A percentile compares a stretch with the other conserved stretches of the same genome.
Conservation (phyloP, 2,797 vertebrate genomes). For the Presbytis comata region DNA sequence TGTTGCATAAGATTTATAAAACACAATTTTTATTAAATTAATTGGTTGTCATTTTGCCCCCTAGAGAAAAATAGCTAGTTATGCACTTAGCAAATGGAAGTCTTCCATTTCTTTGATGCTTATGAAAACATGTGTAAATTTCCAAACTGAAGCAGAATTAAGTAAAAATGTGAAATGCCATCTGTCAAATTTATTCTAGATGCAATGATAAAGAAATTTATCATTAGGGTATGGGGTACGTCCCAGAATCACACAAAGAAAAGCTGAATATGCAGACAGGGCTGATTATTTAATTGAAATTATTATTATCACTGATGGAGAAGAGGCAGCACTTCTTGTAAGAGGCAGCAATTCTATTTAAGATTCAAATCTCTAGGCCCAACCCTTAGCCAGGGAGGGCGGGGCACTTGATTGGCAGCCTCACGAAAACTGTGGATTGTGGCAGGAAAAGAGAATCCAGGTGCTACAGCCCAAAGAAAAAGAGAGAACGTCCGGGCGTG, state of each 20-base stretch:
- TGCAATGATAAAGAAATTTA: background rate
- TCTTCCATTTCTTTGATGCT: background rate
- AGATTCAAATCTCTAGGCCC: background rate
- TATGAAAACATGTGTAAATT: background rate
- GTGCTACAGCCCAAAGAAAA: too few relatives aligned
- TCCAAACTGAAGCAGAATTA: background rate
- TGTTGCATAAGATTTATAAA: background rate
- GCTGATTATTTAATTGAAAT: background rate
- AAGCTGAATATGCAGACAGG: background rate
- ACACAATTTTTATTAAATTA: background rate
- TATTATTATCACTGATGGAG: too few relatives aligned
- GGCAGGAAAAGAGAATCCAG: background rate
- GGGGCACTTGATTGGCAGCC: background rate
- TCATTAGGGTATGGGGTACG: too few relatives aligned
- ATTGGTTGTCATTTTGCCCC: background rate
- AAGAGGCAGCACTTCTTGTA: too few relatives aligned
- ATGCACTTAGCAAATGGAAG: background rate
- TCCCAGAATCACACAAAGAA: background rate
- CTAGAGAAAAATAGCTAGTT: background rate
- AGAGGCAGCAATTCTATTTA: background rate
- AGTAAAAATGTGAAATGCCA: background rate
- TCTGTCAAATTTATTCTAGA: constrained; percentile 13
- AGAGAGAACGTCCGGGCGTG: too few relatives aligned
- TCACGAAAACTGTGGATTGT: background rate
- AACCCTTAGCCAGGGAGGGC: background rate